These are phyloP conservation scores for Bungarus multicinctus DNA, from an alignment of 2,113 vertebrate species.

Conservation along the genomic window DNA sequence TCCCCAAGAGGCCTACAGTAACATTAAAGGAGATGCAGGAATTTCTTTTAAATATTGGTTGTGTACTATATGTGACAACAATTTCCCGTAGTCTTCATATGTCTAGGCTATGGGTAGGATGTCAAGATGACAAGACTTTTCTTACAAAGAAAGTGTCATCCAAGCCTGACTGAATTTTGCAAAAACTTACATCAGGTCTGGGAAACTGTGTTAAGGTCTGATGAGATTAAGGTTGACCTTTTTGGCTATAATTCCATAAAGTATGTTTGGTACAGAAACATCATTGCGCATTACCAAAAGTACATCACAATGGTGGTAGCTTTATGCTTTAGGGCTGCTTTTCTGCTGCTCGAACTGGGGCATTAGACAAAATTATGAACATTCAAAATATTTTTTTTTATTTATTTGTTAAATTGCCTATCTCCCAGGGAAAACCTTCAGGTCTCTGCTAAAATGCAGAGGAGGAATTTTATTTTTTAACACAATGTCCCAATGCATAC, in stretches of 20 bases:
- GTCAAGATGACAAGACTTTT: not conserved
- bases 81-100: not conserved
- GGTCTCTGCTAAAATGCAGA: not conserved
- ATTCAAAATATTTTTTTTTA: not conserved
- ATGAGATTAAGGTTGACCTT: not conserved
- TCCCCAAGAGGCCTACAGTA: not conserved
- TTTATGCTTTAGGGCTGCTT: not conserved
- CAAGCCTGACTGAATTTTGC: not conserved
- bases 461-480: not conserved
- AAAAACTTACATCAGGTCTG: not conserved
- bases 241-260: not conserved
- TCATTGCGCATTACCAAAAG: not conserved
- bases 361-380: not conserved
- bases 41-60: not conserved
- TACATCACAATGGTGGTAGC: not conserved
- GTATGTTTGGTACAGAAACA: not conserved
- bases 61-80: not conserved
- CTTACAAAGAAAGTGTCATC: not conserved
- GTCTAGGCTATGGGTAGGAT: not conserved
- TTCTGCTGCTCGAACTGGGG: not conserved
- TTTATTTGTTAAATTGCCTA: not conserved
- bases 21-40: not conserved
- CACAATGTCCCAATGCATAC: not conserved
- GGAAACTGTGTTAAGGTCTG: not conserved
- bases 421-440: not conserved